phyloP scores from a whole-genome alignment of 2,797 vertebrate genomes.

The Pelodytes ibericus region DNA sequence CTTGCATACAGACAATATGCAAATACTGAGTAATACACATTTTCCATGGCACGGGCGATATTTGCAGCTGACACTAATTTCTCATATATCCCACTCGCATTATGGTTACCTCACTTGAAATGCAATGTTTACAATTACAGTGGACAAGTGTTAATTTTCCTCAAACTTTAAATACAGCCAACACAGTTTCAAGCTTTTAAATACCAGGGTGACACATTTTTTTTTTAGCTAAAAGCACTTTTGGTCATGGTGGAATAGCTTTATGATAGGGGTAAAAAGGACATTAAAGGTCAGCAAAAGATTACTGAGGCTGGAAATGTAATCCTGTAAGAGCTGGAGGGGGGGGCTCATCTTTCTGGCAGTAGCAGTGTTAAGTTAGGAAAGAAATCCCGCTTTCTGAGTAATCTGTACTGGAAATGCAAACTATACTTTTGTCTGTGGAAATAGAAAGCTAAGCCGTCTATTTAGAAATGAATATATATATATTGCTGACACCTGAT shows the following conservation, averaged over 20 bases:
- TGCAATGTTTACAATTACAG: conserved; percentile 28
- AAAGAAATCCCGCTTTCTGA: conserved; percentile 57
- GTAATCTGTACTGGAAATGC: conserved; percentile 64
- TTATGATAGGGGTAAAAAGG: conserved; percentile 55
- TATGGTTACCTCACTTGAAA: background rate
- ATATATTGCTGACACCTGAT: conserved; percentile 70
- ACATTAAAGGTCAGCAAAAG: conserved; percentile 46
- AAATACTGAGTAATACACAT: background rate
- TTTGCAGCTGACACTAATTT: background rate
- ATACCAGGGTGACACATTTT: background rate
- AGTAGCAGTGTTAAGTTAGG: conserved; percentile 58
- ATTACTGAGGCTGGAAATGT: conserved; percentile 57
- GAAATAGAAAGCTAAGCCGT: conserved; percentile 76
- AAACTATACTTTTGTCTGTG: conserved; percentile 74
- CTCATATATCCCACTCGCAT: background rate
- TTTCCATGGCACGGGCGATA: background rate
- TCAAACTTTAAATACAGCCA: conserved; percentile 45
- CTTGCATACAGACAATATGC: background rate
- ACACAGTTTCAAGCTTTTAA: background rate
- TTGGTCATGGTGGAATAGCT: background rate
- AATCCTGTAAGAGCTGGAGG: conserved; percentile 53
- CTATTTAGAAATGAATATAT: conserved; percentile 76
- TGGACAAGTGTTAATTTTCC: conserved; percentile 28
- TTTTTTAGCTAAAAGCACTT: too few relatives aligned
- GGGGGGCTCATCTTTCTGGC: conserved; percentile 10